Base-by-base conservation (phyloP, 2,888 invertebrate genomes). In the Zygaena filipendulae region DNA sequence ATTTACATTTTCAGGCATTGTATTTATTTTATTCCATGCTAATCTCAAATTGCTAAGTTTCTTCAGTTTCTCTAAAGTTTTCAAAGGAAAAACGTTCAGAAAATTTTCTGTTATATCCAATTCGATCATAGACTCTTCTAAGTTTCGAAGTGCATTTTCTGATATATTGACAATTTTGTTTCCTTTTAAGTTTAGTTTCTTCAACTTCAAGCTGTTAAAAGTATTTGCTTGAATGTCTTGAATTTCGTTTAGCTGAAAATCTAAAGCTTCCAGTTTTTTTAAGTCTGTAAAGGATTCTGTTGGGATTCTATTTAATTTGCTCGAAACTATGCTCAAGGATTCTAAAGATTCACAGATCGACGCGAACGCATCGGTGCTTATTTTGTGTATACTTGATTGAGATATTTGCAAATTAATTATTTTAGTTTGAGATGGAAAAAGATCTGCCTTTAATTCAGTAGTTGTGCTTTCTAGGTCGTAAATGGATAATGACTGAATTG, bases 91-190 rank as follows among this genome's bases (percentile, higher is more conserved):
- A 38, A 82, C 68, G 47, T 86, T 85, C n/a, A 95, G 71, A 58
- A 88, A 90, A 71, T 95, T 95, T 71, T 94, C 92, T 4, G 92
- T 88, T 38, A 96, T 75, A 61, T 93, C 92, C 42, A 97, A 82
- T 60, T 94, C 92, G 32, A 85, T 86, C 43, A 96, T 81, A 35
- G 84, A 84, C 37, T 86, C 84, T 56, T 92, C 91, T 30, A 93
- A 75, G 1, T 90, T 90, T 20, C 85, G 81, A 61, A 93, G 92
- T 24, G 92, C 92, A 66, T 90, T 87, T 54, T 93, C 92, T 4
- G 91, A 90, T 53, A 95, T 87, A 52, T 86, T 85, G 39, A 85
- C 84, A 47, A 96, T 83, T 49, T 87, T 86, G 64, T 96, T 96
- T 20, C 90, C 90, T 61, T 93, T 92, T 44, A 96, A 81, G 60